These are phyloP conservation scores for Macropis europaea DNA, from an alignment of 2,888 invertebrate genomes.

Conservation along the genomic window DNA sequence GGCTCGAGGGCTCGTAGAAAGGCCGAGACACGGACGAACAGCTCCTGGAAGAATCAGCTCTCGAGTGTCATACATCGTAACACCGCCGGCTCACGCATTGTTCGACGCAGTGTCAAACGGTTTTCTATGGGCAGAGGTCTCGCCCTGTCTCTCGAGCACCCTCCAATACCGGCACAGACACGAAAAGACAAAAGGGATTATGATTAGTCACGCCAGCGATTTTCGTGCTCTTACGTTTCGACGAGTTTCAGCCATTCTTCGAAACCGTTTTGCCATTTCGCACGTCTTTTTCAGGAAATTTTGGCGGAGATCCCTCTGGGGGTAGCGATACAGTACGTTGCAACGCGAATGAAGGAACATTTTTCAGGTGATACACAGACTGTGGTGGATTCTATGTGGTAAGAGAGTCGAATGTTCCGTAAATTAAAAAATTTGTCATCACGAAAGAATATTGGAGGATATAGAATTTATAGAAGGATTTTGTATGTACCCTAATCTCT, in stretches of 20 bases:
- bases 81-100: conserved; percentile 46
- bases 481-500: too few species aligned
- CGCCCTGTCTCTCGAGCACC: conserved; percentile 23
- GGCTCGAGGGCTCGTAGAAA: conserved; percentile 2
- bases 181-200: conserved; percentile 40
- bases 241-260: neutral
- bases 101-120: conserved; percentile 45
- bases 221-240: conserved; percentile 11
- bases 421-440: too few species aligned
- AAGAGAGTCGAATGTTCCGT: too few species aligned
- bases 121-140: conserved; percentile 39
- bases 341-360: too few species aligned
- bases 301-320: too few species aligned
- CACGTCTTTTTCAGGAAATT: too few species aligned
- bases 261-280: neutral
- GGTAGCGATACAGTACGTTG: too few species aligned
- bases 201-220: conserved; percentile 50
- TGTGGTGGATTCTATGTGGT: too few species aligned
- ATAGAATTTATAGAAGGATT: too few species aligned
- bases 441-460: too few species aligned
- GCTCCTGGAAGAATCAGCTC: conserved; percentile 46
- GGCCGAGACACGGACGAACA: conserved; percentile 35
- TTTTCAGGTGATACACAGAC: too few species aligned
- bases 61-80: conserved; percentile 54
- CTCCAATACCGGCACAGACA: conserved; percentile 25